Base-by-base conservation (phyloP, 2,888 invertebrate genomes). In the Agrotis segetum region DNA sequence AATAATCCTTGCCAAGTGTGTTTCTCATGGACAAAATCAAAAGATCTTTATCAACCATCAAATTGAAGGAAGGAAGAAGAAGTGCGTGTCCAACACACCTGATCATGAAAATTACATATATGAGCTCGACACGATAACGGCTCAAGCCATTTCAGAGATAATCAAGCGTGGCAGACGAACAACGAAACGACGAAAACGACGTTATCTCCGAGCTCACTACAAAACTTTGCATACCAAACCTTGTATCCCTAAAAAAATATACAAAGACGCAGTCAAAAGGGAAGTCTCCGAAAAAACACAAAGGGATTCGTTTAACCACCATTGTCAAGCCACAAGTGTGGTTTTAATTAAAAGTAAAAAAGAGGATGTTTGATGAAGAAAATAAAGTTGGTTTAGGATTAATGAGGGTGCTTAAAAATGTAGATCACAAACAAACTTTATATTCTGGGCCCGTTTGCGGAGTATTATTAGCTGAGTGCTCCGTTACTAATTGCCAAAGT, bases 301-400 rank as follows among this genome's bases (percentile, higher is more conserved):
- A 89, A 88, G 85, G 82, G 83, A 67, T 84, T 85, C 84, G 82
- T 90, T 90, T 86, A 85, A 67, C 74, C 64, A 62, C 82, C 85
- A 88, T 91, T 92, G 91, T 91, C 79, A 83, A 82, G 71, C 69
- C 77, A 84, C 85, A 80, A 86, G 78, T 77, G 83, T 77, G 85
- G 83, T 82, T 85, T 87, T 86, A 88, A 89, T 89, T 86, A 88
- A 85, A 84, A 84, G 77, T 75, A 79, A 84, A 81, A 83, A 86
- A 82, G 68, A 80, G 85, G 83, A 87, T 89, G 84, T 90, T 89
- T 90, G 82, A 81, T 68, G 40, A 78, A 81, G 70, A 76, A 82
- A 87, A 84, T 83, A 83, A 77, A 84, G 88, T 89, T 91, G 88
- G 83, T 87, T 89, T 87, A 90, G 89, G 88, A 85, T 86, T 82